Conservation (phyloP, 2,888 invertebrate genomes). For the Alsophila aescularia region DNA sequence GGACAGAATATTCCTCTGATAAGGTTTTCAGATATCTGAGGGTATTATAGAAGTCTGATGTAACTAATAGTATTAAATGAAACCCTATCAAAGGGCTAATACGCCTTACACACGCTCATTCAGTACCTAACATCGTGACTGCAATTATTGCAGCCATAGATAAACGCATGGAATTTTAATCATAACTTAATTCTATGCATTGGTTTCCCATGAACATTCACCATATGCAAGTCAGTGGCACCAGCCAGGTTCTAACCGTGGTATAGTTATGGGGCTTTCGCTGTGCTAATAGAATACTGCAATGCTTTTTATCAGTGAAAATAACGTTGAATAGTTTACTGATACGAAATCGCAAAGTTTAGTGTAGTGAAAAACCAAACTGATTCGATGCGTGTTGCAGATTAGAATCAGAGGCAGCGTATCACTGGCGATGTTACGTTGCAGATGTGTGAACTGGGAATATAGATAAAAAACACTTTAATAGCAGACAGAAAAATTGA, state of each 20-base stretch:
- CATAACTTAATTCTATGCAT: conserved; percentile 56
- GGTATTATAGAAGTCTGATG: background rate
- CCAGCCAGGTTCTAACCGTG: conserved; percentile 42
- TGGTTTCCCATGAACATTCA: conserved; percentile 47
- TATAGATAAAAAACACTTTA: too few relatives aligned
- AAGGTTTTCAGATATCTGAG: too few relatives aligned
- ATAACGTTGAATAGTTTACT: conserved; percentile 7
- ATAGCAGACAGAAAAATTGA: too few relatives aligned
- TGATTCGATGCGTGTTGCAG: background rate
- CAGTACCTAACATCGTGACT: conserved; percentile 39
- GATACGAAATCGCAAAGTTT: conserved; percentile 15
- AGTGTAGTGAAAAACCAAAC: background rate
- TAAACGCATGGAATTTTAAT: conserved; percentile 60
- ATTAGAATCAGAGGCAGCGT: too few relatives aligned
- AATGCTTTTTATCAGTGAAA: conserved; percentile 21
- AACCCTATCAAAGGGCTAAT: background rate
- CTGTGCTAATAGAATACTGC: conserved; percentile 15
- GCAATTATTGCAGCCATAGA: conserved; percentile 62
- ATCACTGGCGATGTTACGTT: too few relatives aligned
- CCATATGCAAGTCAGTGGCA: conserved; percentile 48
- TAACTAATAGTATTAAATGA: background rate
- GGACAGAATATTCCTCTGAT: too few relatives aligned
- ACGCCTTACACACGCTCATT: conserved; percentile 7
- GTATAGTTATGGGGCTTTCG: conserved; percentile 10
- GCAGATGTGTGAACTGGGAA: too few relatives aligned